phyloP scores from a whole-genome alignment of 2,888 invertebrate species.

The Nemotelus nigrinus region DNA sequence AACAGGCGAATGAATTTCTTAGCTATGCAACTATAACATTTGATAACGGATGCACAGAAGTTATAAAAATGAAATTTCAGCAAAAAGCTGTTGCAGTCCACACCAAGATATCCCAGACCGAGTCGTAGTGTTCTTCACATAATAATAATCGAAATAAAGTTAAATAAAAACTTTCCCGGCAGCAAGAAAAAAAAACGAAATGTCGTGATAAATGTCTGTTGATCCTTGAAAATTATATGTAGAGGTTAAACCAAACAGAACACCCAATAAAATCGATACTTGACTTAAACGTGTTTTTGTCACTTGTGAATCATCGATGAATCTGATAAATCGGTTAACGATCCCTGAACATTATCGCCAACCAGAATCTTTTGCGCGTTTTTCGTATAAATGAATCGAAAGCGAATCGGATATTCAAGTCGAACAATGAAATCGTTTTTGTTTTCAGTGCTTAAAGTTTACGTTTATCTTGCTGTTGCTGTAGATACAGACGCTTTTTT shows the following conservation, averaged over 20 bases:
- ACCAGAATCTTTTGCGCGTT: background rate
- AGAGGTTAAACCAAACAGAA: background rate
- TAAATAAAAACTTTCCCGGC: background rate
- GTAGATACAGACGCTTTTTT: background rate
- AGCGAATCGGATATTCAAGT: background rate
- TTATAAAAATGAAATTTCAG: too few relatives aligned
- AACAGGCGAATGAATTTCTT: too few relatives aligned
- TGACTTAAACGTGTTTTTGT: background rate
- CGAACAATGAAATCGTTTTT: background rate
- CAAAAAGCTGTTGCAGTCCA: too few relatives aligned
- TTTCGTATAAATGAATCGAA: background rate
- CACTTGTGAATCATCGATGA: background rate
- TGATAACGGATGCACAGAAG: too few relatives aligned
- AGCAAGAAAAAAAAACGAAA: background rate
- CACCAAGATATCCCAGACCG: too few relatives aligned
- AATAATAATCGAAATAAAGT: too few relatives aligned
- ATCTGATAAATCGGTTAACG: constrained; percentile 12
- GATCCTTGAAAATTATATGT: background rate
- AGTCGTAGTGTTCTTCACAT: too few relatives aligned
- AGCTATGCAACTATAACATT: too few relatives aligned
- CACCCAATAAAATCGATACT: background rate
- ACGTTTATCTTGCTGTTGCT: background rate
- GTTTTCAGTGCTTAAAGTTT: background rate
- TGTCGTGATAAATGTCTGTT: background rate
- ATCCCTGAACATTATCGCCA: background rate